phyloP scores from a whole-genome alignment of 2,888 invertebrate species.

The Cecidostiba fungosa region DNA sequence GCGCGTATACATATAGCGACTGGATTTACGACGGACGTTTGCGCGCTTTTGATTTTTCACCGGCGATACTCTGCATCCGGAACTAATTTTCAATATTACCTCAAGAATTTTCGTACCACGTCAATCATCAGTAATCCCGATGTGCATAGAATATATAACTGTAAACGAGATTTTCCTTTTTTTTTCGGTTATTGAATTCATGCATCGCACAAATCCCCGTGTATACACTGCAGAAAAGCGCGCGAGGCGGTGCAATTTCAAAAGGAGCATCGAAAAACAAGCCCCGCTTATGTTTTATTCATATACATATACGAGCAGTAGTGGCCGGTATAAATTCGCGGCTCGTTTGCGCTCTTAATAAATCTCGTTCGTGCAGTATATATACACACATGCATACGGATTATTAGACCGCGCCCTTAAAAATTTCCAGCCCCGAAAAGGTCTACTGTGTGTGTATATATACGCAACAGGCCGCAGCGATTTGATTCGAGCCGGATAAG shows the following conservation, averaged over 20 bases:
- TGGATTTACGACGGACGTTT: conserved; percentile 33
- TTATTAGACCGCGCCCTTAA: not conserved
- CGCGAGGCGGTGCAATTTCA: not conserved
- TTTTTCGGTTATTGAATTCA: not conserved
- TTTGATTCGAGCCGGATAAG: not conserved
- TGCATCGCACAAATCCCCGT: not conserved
- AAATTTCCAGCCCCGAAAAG: not conserved
- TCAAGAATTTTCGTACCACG: not conserved
- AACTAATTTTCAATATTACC: not conserved
- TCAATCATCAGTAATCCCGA: too few species aligned
- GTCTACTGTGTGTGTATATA: not conserved
- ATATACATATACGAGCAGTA: not conserved
- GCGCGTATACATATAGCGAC: not conserved
- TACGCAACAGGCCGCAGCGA: not conserved
- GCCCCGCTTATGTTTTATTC: not conserved
- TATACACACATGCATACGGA: not conserved
- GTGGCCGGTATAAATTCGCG: not conserved
- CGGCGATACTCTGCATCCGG: not conserved
- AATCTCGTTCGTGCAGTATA: not conserved
- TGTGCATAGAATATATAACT: too few species aligned
- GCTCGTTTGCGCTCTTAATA: conserved; percentile 13
- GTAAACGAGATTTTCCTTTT: not conserved
- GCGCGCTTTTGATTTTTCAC: not conserved
- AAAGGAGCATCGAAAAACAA: not conserved
- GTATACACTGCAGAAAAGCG: not conserved